These are phyloP conservation scores for Entosphenus tridentatus DNA, from an alignment of 2,113 vertebrate genomes.

Conservation along the genomic window DNA sequence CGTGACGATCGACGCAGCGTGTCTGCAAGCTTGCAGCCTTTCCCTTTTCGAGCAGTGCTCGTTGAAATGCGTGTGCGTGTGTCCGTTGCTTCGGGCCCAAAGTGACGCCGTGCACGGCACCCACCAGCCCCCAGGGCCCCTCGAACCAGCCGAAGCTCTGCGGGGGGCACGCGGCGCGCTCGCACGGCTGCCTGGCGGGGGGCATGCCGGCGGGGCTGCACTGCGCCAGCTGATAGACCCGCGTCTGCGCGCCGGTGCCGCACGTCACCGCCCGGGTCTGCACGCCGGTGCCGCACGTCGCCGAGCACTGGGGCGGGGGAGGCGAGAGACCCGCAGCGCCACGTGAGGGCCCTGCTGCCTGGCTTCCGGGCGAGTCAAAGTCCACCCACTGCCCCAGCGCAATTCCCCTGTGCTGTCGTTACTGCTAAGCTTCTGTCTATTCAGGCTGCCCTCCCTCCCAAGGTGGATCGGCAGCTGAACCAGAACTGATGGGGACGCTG, in stretches of 20 bases:
- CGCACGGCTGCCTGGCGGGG: conserved; percentile 23
- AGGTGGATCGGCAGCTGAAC: background rate
- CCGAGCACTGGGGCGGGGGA: background rate
- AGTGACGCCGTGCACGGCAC: conserved; percentile 6
- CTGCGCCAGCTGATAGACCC: no score
- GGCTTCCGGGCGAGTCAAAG: no score
- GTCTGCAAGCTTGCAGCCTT: no score
- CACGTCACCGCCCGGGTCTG: conserved; percentile 5
- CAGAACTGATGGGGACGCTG: background rate
- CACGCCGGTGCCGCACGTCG: background rate
- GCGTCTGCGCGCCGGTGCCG: background rate
- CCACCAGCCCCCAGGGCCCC: conserved; percentile 64
- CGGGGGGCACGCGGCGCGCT: conserved; percentile 24
- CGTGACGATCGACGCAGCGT: no score
- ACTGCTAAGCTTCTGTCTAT: no score
- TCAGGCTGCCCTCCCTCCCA: background rate
- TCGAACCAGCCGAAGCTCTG: conserved; percentile 38
- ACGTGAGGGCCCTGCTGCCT: no score
- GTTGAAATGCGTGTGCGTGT: no score
- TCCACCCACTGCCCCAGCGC: background rate
- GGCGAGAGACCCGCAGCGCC: no score
- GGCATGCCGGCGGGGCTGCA: conserved; percentile 36
- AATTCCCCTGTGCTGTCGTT: no score
- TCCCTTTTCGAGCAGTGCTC: no score
- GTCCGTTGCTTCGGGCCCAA: no score